A percentile compares a stretch with the other conserved stretches of the same genome.
phyloP scores from a whole-genome alignment of 2,797 vertebrate species.

The Oophaga sylvatica region DNA sequence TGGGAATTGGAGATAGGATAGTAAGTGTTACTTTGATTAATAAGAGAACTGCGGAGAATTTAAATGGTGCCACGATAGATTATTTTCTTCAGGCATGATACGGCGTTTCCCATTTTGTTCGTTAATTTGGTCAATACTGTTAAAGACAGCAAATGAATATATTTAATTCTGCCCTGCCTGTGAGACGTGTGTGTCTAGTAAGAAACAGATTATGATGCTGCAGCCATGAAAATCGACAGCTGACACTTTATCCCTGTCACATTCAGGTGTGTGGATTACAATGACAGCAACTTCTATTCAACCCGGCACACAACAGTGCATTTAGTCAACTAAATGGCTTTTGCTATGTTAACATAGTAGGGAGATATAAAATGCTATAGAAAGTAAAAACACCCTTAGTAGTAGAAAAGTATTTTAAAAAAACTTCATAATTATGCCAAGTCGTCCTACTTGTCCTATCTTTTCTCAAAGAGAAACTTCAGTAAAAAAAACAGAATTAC shows the following conservation, averaged over 20 bases:
- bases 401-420: background rate
- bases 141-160: slow-evolving; percentile 87
- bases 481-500: background rate
- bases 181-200: slow-evolving; percentile 76
- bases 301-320: slow-evolving; percentile 48
- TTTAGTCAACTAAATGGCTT: slow-evolving; percentile 47
- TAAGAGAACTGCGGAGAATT: slow-evolving; percentile 86
- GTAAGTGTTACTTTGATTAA: slow-evolving; percentile 88
- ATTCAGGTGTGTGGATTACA: slow-evolving; percentile 55
- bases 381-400: background rate
- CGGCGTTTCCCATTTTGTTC: slow-evolving; percentile 87
- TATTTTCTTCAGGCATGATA: slow-evolving; percentile 89
- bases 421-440: background rate
- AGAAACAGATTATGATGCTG: slow-evolving; percentile 76
- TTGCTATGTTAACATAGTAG: slow-evolving; percentile 30
- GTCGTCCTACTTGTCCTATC: background rate
- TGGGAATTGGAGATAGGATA: slow-evolving; percentile 88
- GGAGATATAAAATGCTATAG: slow-evolving; percentile 13
- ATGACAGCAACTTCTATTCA: slow-evolving; percentile 54
- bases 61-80: slow-evolving; percentile 88
- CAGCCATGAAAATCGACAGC: slow-evolving; percentile 69
- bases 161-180: slow-evolving; percentile 84
- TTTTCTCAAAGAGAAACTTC: background rate
- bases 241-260: slow-evolving; percentile 68
- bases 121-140: slow-evolving; percentile 89